These are phyloP conservation scores for Cotesia chilonis DNA, from an alignment of 1,140 invertebrate genomes.

Conservation along the genomic window DNA sequence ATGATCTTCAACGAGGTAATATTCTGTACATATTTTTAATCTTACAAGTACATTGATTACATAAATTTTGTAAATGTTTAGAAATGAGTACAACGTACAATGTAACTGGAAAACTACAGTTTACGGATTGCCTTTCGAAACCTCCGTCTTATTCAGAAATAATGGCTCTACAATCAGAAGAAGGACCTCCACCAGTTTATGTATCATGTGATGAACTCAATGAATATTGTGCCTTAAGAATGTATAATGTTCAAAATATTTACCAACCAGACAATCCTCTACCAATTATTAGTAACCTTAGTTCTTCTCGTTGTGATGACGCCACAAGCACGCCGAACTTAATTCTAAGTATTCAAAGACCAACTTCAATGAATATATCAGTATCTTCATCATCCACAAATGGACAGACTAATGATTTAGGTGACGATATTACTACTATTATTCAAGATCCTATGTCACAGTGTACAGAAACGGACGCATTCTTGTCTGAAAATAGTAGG, in stretches of 20 bases:
- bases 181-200: slow-evolving; percentile 70
- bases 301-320: too few relatives aligned
- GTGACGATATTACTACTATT: background rate
- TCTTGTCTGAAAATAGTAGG: slow-evolving; percentile 34
- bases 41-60: background rate
- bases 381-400: slow-evolving; percentile 9
- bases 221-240: slow-evolving; percentile 16
- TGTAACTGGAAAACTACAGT: slow-evolving; percentile 62
- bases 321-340: too few relatives aligned
- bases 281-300: background rate
- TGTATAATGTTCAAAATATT: background rate
- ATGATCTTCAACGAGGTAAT: slow-evolving; percentile 40
- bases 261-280: background rate
- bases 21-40: background rate
- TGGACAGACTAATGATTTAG: slow-evolving; percentile 1
- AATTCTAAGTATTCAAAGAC: too few relatives aligned
- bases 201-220: slow-evolving; percentile 63
- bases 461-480: slow-evolving; percentile 41
- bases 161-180: slow-evolving; percentile 59
- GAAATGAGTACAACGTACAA: slow-evolving; percentile 60
- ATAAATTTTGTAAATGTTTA: slow-evolving; percentile 22
- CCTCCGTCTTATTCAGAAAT: slow-evolving; percentile 70
- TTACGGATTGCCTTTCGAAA: slow-evolving; percentile 57
- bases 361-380: background rate
- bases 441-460: slow-evolving; percentile 35